A percentile compares a stretch with the other conserved stretches of the same genome.
phyloP scores from a whole-genome alignment of 2,888 invertebrate genomes.

The Alloscopus bannaensis region DNA sequence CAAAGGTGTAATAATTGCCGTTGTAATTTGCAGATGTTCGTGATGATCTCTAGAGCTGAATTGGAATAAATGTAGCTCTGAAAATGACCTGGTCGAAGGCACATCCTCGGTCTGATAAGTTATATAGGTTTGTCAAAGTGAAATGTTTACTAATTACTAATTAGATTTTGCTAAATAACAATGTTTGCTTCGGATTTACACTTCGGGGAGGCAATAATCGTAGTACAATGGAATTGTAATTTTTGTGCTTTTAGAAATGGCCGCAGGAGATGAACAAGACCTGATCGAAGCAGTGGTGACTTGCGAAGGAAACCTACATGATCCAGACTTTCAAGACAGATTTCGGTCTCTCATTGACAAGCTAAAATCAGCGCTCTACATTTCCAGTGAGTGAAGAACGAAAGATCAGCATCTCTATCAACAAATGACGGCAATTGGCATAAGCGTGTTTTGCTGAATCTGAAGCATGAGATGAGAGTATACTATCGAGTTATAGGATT shows the following conservation, averaged over 20 bases:
- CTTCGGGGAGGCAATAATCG: too few species aligned
- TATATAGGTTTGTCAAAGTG: slow-evolving; percentile 37
- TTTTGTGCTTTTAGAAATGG: slow-evolving; percentile 79
- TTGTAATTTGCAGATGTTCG: slow-evolving; percentile 11
- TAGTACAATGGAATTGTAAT: too few species aligned
- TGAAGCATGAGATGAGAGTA: background rate
- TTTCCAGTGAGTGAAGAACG: slow-evolving; percentile 73
- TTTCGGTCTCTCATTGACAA: slow-evolving; percentile 86
- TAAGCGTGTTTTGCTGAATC: background rate
- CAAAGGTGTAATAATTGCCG: background rate
- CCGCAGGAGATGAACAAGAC: slow-evolving; percentile 89
- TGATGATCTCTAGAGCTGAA: slow-evolving; percentile 2
- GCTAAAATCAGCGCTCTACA: slow-evolving; percentile 86
- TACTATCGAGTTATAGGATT: background rate
- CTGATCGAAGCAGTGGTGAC: slow-evolving; percentile 88
- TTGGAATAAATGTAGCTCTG: slow-evolving; percentile 49
- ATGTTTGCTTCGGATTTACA: too few species aligned
- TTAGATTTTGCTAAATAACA: background rate
- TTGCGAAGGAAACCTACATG: slow-evolving; percentile 92
- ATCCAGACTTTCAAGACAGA: slow-evolving; percentile 89
- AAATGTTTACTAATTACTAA: background rate
- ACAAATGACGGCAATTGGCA: too few species aligned
- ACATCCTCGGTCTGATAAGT: slow-evolving; percentile 56
- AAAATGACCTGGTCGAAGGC: slow-evolving; percentile 63
- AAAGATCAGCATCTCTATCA: too few species aligned